Evolutionary conservation across 92 coral and sea anemone genomes (phyloP).

Genomic region (Parazoanthus darwini): DNA sequence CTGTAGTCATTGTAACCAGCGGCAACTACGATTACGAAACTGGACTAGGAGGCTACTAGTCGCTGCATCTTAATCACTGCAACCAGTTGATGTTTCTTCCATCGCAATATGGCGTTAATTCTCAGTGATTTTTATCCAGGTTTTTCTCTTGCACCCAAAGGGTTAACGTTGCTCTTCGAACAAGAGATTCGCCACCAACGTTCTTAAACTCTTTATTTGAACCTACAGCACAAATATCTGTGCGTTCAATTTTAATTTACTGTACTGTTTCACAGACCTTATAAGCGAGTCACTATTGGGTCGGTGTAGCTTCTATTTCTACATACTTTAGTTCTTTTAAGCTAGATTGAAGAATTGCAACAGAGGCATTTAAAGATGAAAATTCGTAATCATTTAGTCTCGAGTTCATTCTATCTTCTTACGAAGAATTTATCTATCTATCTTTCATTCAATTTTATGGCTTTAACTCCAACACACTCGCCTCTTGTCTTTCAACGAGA

Average conservation of each 20-base stretch:
- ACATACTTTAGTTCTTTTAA: not conserved
- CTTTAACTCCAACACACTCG: constrained; percentile 1
- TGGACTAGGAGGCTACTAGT: no score
- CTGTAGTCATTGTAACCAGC: no score
- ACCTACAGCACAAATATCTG: not conserved
- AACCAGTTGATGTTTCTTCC: no score
- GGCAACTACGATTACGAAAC: no score
- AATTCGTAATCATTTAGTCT: not conserved
- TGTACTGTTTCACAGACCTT: not conserved
- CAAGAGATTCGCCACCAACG: not conserved
- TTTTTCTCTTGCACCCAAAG: not conserved
- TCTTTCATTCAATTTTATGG: not conserved
- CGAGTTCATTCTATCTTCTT: not conserved
- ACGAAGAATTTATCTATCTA: not conserved
- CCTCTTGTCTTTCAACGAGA: not conserved
- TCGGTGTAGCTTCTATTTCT: not conserved
- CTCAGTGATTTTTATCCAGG: not conserved
- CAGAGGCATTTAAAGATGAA: not conserved
- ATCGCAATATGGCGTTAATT: no score
- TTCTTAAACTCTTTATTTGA: constrained; percentile 11
- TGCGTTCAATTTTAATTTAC: not conserved
- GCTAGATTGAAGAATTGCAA: not conserved
- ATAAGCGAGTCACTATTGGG: not conserved
- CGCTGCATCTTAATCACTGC: no score
- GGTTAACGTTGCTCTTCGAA: not conserved